Base-by-base conservation (phyloP, 2,888 invertebrate species). In the Eretmocerus hayati region DNA sequence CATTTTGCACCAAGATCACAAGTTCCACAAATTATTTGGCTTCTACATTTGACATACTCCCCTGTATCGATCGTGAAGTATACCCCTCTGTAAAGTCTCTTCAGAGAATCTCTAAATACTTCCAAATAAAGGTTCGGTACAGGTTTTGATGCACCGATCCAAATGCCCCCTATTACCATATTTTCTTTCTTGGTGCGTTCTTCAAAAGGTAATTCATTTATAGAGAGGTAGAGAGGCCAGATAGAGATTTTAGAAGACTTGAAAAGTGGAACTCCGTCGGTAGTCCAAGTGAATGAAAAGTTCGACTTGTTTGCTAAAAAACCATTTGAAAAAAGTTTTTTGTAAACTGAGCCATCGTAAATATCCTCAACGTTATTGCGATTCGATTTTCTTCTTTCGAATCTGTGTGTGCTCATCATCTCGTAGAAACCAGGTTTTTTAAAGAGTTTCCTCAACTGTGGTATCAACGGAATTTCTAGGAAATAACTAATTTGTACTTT, bases 281-380 rank as follows among this genome's bases (percentile, higher is more conserved):
- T 58, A 35, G 57, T 55, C 59, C 59, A 58, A 4, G 36, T 53
- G 22, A 59, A 57, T 9, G 57, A 53, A 36, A 56, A 46, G 42
- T 56, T 56, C 13, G 36, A 36, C 19, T 36, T 36, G 3, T 16
- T 5, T 13, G 8, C 16, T 18, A 36, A 18, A 36, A 36, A 36
- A 8, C 36, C 36, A 5, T 36, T 16, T 13, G 11, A 5, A 18
- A 36, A 18, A 8, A 19, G 4, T 9, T 30, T 30, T 36, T 36
- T 11, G 19, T 36, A 36, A 6, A 36, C 15, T 4, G 5, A 6
- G 5, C 36, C 19, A 36, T 36, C 36, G 19, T 36, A 36, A 18
- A 36, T 36, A 36, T 16, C 35, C 15, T 33, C 35, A n/a, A 33
- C 9, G 15, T 33, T 33, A 11, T 11, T 11, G 9, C 15, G n/a